Conservation (phyloP, 2,888 invertebrate genomes). For the Amphipyra tragopoginis region DNA sequence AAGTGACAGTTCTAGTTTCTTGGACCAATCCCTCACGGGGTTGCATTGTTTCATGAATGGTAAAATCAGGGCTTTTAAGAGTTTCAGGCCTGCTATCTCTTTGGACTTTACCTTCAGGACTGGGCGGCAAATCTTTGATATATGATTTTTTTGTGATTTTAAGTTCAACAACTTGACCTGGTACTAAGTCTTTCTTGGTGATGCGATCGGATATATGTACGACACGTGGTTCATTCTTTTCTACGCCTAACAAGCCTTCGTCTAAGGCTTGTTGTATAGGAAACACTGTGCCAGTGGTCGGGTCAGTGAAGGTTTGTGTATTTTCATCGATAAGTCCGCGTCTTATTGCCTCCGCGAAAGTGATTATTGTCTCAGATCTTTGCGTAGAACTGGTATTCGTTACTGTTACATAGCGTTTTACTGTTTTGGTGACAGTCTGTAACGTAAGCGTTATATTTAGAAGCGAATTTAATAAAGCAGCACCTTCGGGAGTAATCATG, state of each 20-base stretch:
- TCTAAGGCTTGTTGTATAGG: constrained; percentile 94
- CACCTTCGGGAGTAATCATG: constrained; percentile 96
- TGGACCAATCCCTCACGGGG: constrained; percentile 70
- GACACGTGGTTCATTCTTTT: constrained; percentile 85
- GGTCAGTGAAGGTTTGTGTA: constrained; percentile 94
- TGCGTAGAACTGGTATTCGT: constrained; percentile 91
- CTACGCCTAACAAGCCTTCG: constrained; percentile 92
- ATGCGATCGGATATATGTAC: constrained; percentile 81
- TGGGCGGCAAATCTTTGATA: constrained; percentile 83
- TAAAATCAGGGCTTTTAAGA: constrained; percentile 89
- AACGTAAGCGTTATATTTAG: constrained; percentile 96
- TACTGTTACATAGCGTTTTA: constrained; percentile 95
- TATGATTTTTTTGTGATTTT: constrained; percentile 88
- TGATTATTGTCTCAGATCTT: constrained; percentile 90
- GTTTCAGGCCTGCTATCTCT: constrained; percentile 89
- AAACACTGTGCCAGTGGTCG: constrained; percentile 92
- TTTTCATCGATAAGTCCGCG: constrained; percentile 95
- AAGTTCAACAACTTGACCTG: constrained; percentile 86
- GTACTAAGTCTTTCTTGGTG: constrained; percentile 78
- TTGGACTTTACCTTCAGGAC: constrained; percentile 86
- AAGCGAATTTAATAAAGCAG: constrained; percentile 95
- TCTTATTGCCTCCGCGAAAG: constrained; percentile 94
- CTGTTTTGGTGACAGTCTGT: constrained; percentile 95
- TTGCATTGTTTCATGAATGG: constrained; percentile 65
- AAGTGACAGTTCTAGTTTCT: constrained; percentile 81